Base-by-base conservation (phyloP, 2,888 invertebrate species). In the Polia nebulosa region DNA sequence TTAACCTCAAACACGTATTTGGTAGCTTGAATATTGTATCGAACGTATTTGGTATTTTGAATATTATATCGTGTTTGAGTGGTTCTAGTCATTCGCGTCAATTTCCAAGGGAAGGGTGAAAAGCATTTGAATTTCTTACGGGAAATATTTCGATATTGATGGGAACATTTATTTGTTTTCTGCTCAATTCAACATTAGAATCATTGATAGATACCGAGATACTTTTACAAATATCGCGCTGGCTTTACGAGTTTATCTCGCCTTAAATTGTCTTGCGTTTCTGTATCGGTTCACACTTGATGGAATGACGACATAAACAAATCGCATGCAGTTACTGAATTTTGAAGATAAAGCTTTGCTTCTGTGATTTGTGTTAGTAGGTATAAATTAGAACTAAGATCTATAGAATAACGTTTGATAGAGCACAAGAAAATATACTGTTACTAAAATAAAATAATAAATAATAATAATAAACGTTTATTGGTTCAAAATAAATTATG, bases 121-220 rank as follows among this genome's bases (percentile, higher is more conserved):
- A 87, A 85, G 72, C 87, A 88, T 93, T 91, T 91, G 90, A 91
- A 91, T 92, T 89, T 92, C 90, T 92, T 89, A 88, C 85, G 76
- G 87, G 83, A 85, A 87, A 88, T 89, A 88, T 89, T 41, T 87
- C 85, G 85, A 83, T 87, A 89, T 90, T 89, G 90, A 90, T 91
- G 87, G 83, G 89, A 90, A 91, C 90, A 90, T 92, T 91, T 90
- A 90, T 92, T 91, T 92, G 90, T 90, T 90, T 90, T 86, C 85
- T 85, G 82, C 80, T 81, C 85, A 81, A 86, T 89, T 83, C 86
- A 62, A 68, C 73, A 78, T 79, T 79, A 78, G 82, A 87, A 86
- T 89, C 91, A 83, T 87, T 85, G 71, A n/a, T n/a, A n/a, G n/a
- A n/a, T n/a, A n/a, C n/a, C n/a, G 89, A 88, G 89, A 91, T 88